Percentiles rank a stretch among this genome's conserved stretches.
Conservation (phyloP, 2,888 invertebrate species). For the Griposia aprilina region DNA sequence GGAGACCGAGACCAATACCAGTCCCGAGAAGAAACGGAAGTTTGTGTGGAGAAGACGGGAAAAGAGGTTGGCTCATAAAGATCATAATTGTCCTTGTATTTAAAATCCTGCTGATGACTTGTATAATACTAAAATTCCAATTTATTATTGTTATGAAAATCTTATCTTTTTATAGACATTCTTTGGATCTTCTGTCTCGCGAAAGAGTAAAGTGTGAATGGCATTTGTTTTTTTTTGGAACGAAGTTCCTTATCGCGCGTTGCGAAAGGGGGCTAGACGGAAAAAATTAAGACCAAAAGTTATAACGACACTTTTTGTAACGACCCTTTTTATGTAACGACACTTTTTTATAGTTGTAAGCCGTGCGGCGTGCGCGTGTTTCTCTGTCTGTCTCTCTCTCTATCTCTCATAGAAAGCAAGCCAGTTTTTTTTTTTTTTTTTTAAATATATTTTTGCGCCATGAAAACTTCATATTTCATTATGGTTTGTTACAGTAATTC, state of each 20-base stretch:
- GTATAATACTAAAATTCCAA: background rate
- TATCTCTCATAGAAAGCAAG: no score
- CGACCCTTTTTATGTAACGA: no score
- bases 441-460: background rate
- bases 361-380: no score
- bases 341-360: no score
- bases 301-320: no score
- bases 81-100: background rate
- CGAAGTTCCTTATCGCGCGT: no score
- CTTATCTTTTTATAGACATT: constrained; percentile 12
- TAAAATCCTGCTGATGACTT: background rate
- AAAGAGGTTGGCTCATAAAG: constrained; percentile 76
- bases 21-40: constrained; percentile 86
- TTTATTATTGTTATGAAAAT: background rate
- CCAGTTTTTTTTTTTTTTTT: no score
- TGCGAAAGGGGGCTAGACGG: no score
- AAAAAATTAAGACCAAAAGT: no score
- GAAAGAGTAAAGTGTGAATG: constrained; percentile 18
- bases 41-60: constrained; percentile 86
- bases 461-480: background rate
- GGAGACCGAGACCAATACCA: constrained; percentile 88
- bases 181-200: constrained; percentile 15
- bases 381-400: no score
- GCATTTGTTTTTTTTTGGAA: constrained; percentile 15
- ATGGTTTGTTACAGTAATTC: constrained; percentile 72